Evolutionary conservation across 2,797 vertebrate species (phyloP).

Genomic region (Silurus lanzhouensis): DNA sequence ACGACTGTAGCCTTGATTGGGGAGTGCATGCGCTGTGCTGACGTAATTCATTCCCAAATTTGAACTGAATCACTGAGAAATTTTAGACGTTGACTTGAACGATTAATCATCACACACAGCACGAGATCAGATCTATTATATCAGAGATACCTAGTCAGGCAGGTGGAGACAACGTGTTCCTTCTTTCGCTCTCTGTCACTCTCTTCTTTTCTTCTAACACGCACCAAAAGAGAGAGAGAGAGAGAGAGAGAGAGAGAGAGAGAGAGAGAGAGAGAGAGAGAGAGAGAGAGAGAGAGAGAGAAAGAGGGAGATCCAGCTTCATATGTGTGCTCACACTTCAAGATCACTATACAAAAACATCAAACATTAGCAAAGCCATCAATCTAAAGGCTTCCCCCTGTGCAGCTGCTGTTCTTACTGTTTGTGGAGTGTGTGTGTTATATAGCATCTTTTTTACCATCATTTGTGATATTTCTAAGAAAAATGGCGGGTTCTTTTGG

Average conservation of each 20-base stretch:
- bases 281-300: not conserved
- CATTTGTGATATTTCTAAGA: slow-evolving; percentile 5
- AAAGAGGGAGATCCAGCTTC: not conserved
- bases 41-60: slow-evolving; percentile 50
- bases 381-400: slow-evolving; percentile 20
- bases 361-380: slow-evolving; percentile 21
- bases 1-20: slow-evolving; percentile 50
- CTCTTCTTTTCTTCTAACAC: slow-evolving; percentile 2
- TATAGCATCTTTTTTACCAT: not conserved
- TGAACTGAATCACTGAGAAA: slow-evolving; percentile 33
- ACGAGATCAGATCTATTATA: slow-evolving; percentile 44
- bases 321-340: slow-evolving; percentile 18
- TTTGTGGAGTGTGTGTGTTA: not conserved
- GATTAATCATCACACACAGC: slow-evolving; percentile 46
- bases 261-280: not conserved
- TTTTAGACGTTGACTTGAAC: slow-evolving; percentile 45
- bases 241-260: not conserved
- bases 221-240: not conserved
- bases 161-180: slow-evolving; percentile 15
- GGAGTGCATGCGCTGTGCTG: slow-evolving; percentile 36
- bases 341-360: slow-evolving; percentile 29
- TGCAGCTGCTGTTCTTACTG: not conserved
- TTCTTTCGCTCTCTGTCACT: not conserved
- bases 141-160: slow-evolving; percentile 36
- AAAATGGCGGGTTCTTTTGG: slow-evolving; percentile 27